phyloP scores from a whole-genome alignment of 1,140 invertebrate species.

The Meloidogyne chitwoodi region DNA sequence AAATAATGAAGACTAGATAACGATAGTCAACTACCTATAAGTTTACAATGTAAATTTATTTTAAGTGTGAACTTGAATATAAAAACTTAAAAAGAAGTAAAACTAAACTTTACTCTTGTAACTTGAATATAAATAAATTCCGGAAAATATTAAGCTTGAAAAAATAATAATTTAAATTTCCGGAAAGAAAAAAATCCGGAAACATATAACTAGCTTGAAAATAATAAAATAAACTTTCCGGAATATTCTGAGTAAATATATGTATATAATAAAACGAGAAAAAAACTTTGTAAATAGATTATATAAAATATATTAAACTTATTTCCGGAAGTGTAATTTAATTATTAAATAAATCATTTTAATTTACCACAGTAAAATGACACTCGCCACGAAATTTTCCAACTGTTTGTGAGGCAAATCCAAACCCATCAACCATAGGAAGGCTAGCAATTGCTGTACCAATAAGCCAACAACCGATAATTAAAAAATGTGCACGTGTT shows the following conservation, averaged over 20 bases:
- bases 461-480: conserved; percentile 38
- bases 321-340: background rate
- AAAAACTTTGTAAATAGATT: too few species aligned
- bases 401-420: conserved; percentile 30
- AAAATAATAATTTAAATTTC: too few species aligned
- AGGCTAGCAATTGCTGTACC: conserved; percentile 34
- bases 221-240: background rate
- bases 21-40: conserved; percentile 45
- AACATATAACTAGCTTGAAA: too few species aligned
- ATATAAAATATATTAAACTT: background rate
- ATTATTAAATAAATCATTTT: background rate
- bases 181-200: too few species aligned
- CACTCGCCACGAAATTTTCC: conserved; percentile 39
- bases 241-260: too few species aligned
- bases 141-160: background rate
- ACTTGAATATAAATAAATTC: background rate
- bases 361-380: conserved; percentile 40
- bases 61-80: background rate
- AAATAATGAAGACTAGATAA: conserved; percentile 46
- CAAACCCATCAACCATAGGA: conserved; percentile 44
- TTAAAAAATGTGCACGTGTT: conserved; percentile 22
- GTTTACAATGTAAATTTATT: background rate
- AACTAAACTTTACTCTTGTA: background rate
- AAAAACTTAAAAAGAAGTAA: too few species aligned
- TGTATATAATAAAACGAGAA: too few species aligned